Conservation (phyloP, 2,888 invertebrate species). For the Thyatira batis region DNA sequence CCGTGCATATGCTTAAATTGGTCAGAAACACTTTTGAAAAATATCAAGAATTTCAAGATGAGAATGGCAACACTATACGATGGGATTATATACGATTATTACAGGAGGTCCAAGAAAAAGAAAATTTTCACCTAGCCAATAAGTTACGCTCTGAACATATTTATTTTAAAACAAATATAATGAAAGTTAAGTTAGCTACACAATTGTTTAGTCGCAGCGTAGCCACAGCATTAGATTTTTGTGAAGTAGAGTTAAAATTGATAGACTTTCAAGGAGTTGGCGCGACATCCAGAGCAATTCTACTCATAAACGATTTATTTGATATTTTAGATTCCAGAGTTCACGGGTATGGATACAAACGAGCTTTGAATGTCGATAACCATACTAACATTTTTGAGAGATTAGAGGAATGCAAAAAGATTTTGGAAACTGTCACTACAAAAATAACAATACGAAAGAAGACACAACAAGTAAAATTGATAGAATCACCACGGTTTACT, state of each 20-base stretch:
- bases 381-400: not conserved
- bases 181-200: conserved; percentile 18
- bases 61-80: not conserved
- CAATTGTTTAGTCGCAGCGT: conserved; percentile 18
- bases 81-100: conserved; percentile 1
- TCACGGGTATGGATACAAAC: conserved; percentile 11
- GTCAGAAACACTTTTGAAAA: too few relatives aligned
- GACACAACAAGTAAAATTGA: too few relatives aligned
- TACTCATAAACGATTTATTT: conserved; percentile 19
- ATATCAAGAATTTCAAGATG: too few relatives aligned
- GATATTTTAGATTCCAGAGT: conserved; percentile 18
- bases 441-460: too few relatives aligned
- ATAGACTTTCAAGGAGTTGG: conserved; percentile 9
- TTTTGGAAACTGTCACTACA: too few relatives aligned
- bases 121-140: conserved; percentile 18
- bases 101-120: conserved; percentile 12
- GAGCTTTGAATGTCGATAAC: not conserved
- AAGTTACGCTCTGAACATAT: conserved; percentile 11
- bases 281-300: conserved; percentile 10
- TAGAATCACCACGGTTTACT: too few relatives aligned
- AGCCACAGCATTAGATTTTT: conserved; percentile 14
- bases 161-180: conserved; percentile 13
- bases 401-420: not conserved
- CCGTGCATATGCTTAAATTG: too few relatives aligned
- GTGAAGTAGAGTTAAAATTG: conserved; percentile 7